Percentiles rank a stretch among this genome's conserved stretches.
Conservation (phyloP, 2,797 vertebrate species). For the Percopsis omiscomaycus region DNA sequence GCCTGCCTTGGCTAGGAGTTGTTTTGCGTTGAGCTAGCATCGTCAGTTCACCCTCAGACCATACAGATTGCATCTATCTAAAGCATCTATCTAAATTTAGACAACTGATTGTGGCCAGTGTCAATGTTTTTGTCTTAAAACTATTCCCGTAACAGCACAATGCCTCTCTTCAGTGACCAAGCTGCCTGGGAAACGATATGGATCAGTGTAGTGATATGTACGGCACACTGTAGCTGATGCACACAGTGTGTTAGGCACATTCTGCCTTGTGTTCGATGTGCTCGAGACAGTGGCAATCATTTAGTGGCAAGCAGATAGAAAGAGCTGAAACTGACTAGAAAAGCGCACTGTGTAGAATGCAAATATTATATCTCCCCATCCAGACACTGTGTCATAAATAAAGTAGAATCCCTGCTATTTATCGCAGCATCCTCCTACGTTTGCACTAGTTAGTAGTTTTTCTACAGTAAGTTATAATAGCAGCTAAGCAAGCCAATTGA, state of each 20-base stretch:
- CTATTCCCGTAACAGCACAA: conserved; percentile 16
- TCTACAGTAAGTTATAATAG: neutral
- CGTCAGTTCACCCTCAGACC: neutral
- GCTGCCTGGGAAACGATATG: conserved; percentile 28
- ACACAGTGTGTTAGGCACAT: neutral
- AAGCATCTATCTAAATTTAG: conserved; percentile 24
- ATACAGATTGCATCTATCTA: conserved; percentile 8
- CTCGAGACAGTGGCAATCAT: neutral
- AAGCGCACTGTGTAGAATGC: conserved; percentile 15
- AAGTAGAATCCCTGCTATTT: conserved; percentile 36
- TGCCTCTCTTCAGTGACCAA: neutral
- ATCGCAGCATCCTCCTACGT: conserved; percentile 5
- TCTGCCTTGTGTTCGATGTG: neutral
- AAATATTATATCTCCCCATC: neutral
- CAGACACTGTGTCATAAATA: conserved; percentile 22
- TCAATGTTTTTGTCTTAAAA: conserved; percentile 11
- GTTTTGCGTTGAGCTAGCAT: too few relatives aligned
- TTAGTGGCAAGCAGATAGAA: conserved; percentile 15
- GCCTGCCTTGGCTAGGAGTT: too few relatives aligned
- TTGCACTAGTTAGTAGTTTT: neutral
- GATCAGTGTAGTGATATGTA: conserved; percentile 6
- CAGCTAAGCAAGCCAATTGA: conserved; percentile 8
- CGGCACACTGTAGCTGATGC: conserved; percentile 10
- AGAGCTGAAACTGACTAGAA: conserved; percentile 1
- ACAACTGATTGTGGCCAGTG: neutral